These are phyloP conservation scores for Phragmatobia fuliginosa DNA, from an alignment of 2,888 invertebrate species.

Conservation along the genomic window DNA sequence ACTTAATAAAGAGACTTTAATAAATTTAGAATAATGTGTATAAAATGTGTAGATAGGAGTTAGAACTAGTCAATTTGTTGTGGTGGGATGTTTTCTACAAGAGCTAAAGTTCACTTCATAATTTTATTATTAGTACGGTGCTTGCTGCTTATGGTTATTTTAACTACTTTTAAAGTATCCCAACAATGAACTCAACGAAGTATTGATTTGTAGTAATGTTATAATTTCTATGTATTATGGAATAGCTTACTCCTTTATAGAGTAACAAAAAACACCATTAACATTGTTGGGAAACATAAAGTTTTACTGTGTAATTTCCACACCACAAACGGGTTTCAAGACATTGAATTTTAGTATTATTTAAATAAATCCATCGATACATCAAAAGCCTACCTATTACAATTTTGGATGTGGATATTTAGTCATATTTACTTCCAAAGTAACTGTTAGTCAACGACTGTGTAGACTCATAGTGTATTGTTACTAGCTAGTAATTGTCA, in stretches of 20 bases:
- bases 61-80: slow-evolving; percentile 86
- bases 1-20: slow-evolving; percentile 76
- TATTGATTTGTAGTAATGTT: slow-evolving; percentile 62
- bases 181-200: slow-evolving; percentile 73
- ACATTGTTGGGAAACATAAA: slow-evolving; percentile 60
- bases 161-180: slow-evolving; percentile 67
- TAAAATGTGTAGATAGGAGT: slow-evolving; percentile 78
- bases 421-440: slow-evolving; percentile 61
- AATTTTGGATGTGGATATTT: slow-evolving; percentile 58
- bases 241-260: slow-evolving; percentile 58
- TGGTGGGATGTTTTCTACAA: slow-evolving; percentile 83
- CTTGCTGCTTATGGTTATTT: slow-evolving; percentile 80
- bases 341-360: slow-evolving; percentile 74
- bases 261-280: slow-evolving; percentile 33
- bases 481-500: slow-evolving; percentile 75
- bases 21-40: slow-evolving; percentile 72
- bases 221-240: slow-evolving; percentile 59
- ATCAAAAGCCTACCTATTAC: slow-evolving; percentile 61
- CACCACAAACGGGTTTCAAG: slow-evolving; percentile 68
- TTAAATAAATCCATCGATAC: slow-evolving; percentile 67
- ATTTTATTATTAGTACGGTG: slow-evolving; percentile 81
- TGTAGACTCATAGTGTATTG: slow-evolving; percentile 76
- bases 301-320: slow-evolving; percentile 47
- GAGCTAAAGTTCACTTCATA: slow-evolving; percentile 77
- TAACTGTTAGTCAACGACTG: slow-evolving; percentile 75